Evolutionary conservation across 2,113 vertebrate species (phyloP).

Genomic region (Chiloscyllium plagiosum): DNA sequence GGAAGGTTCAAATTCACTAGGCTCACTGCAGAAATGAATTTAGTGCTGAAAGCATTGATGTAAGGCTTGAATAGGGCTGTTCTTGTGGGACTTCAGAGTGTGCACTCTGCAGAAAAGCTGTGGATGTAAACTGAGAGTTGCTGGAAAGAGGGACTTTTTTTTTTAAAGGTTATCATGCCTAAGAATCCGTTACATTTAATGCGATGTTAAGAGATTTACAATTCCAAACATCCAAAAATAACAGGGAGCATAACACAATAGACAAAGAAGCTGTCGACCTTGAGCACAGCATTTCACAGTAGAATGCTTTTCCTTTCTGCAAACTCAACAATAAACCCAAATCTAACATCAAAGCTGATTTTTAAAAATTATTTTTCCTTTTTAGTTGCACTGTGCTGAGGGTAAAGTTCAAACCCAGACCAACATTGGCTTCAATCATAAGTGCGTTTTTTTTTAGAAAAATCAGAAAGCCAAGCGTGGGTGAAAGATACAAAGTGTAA

Average conservation of each 20-base stretch:
- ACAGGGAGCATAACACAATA: neutral
- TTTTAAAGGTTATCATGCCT: neutral
- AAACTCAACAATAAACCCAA: neutral
- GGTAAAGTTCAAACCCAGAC: neutral
- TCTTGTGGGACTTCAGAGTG: slow-evolving; percentile 53
- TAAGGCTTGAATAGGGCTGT: slow-evolving; percentile 50
- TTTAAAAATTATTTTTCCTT: neutral
- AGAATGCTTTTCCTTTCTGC: neutral
- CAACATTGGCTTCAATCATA: neutral
- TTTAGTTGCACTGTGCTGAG: neutral
- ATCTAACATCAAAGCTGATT: neutral
- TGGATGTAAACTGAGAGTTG: slow-evolving; percentile 44
- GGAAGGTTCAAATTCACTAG: slow-evolving; percentile 66
- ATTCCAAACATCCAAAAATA: neutral
- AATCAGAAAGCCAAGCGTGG: neutral
- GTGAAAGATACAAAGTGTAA: neutral
- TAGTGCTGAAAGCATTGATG: slow-evolving; percentile 59
- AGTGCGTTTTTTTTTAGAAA: neutral
- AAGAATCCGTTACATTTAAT: neutral
- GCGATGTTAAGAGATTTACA: neutral
- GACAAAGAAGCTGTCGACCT: neutral
- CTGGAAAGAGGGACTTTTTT: neutral
- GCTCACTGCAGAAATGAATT: slow-evolving; percentile 67
- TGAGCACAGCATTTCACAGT: neutral
- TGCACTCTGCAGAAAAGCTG: slow-evolving; percentile 56